Evolutionary conservation across 2,113 vertebrate species (phyloP).

Genomic region (Festucalex cinctus): DNA sequence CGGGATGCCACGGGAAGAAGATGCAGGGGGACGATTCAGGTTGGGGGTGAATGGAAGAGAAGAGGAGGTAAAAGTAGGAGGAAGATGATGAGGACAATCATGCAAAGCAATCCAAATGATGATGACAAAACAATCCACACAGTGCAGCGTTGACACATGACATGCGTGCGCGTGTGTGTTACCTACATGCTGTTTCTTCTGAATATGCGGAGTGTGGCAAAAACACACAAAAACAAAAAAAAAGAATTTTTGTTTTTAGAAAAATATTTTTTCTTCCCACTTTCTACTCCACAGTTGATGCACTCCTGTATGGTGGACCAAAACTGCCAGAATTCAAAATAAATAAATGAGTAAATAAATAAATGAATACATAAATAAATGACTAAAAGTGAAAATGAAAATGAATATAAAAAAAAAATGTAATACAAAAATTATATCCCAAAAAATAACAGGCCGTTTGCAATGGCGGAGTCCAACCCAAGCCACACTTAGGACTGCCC

Average conservation of each 20-base stretch:
- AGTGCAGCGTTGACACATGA: neutral
- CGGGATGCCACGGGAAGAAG: neutral
- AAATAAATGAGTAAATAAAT: no score
- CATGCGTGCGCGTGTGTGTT: slow-evolving; percentile 65
- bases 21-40: slow-evolving; percentile 32
- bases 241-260: slow-evolving; percentile 30
- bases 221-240: slow-evolving; percentile 66
- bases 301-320: no score
- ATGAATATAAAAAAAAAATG: no score
- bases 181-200: slow-evolving; percentile 70
- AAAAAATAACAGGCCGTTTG: no score
- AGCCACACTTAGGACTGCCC: no score
- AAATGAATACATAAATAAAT: no score
- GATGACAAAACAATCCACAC: neutral
- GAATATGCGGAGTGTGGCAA: slow-evolving; percentile 67
- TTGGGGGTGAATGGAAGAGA: slow-evolving; percentile 8
- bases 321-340: no score
- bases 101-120: neutral
- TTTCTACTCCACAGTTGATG: no score
- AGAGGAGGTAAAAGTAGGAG: neutral
- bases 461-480: no score
- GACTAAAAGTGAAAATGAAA: no score
- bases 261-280: slow-evolving; percentile 12
- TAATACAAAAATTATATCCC: no score
- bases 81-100: neutral